Evolutionary conservation across 1,140 invertebrate genomes (phyloP), one percentile per base, ranked within the genome.

Genomic region (Ylistrum balloti): DNA sequence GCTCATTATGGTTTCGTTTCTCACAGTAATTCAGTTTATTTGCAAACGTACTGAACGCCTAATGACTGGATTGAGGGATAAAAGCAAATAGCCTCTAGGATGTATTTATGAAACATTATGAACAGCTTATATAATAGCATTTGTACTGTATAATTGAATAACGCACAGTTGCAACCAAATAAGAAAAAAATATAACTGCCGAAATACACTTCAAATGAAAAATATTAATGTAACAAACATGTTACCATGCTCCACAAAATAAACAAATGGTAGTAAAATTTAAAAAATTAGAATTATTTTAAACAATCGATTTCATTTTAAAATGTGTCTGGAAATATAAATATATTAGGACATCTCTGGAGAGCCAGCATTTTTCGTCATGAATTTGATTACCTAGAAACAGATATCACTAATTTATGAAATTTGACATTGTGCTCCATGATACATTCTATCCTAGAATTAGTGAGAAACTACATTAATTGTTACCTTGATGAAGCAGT

Each of bases 401-500:
- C 1, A 7, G 56, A 9, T 7, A 17, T 9, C 7, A 45, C 20
- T 17, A 13, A 13, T 74, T 28, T n/a, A 74, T 74, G 56, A 28
- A 28, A 74, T n/a, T 17, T 28, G 15, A 74, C n/a, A 22, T n/a
- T 5, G 22, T 28, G 22, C 5, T 28, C n/a, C 56, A 74, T 17
- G 56, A 1, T 22, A 74, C 28, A 74, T 74, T 1, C 56, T 74
- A 74, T 74, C 56, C 17, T n/a, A 28, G 11, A 74, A 28, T 74
- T 74, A 74, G n/a, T 28, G 22, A n/a, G 56, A 74, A 28, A 74
- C 56, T 74, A n/a, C n/a, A 74, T 74, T 74, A 74, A 74, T 74
- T 74, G n/a, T 74, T 5, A n/a, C 22, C n/a, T 17, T 74, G 56
- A 74, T n/a, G 56, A 74, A 74, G 56, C n/a, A 7, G 22, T 22